Evolutionary conservation across 2,797 vertebrate species (phyloP), one percentile per base, ranked within the genome.

Genomic region (Nyctibius grandis): DNA sequence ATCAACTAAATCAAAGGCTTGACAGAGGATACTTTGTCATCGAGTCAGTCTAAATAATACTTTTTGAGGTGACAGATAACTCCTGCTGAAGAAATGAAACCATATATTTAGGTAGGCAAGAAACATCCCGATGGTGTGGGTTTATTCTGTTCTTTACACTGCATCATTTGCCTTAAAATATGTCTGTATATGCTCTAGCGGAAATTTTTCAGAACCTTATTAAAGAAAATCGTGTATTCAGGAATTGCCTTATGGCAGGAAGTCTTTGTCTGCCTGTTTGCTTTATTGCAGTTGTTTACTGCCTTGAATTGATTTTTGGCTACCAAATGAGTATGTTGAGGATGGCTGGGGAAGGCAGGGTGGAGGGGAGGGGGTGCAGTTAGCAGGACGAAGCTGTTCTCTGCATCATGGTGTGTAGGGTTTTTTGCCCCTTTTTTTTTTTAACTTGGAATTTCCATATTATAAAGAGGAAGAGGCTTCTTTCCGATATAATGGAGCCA

Each of bases 401-500:
- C 96, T 91, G 77, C 92, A 86, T 94, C n/a, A 67, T n/a, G 33
- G 51, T 28, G 29, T 50, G 22, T 17, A 36, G 61, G 40, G 22
- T 4, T 18, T 84, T 75, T 69, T 15, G 0, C 10, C 6, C 5
- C 3, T 6, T 48, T 25, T 72, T 60, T n/a, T 42, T 94, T 93
- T 93, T 70, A 10, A 89, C 79, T 97, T 94, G 92, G 90, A 94
- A 98, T 98, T 97, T 98, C 95, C 94, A 84, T 98, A 96, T 97
- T 97, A 96, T 98, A 98, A 97, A 97, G 98, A 98, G 97, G 96
- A 97, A 95, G 94, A 94, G 94, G 91, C 96, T 98, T 96, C 97
- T 97, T 96, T 97, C 93, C 72, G 53, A 97, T 98, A 97, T 98
- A 98, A 98, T 98, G 98, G 98, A 97, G 97, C 98, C 98, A 98